Evolutionary conservation across 2,113 vertebrate genomes (phyloP), one percentile per base, ranked within the genome.

Genomic region (Nesogale talazaci): DNA sequence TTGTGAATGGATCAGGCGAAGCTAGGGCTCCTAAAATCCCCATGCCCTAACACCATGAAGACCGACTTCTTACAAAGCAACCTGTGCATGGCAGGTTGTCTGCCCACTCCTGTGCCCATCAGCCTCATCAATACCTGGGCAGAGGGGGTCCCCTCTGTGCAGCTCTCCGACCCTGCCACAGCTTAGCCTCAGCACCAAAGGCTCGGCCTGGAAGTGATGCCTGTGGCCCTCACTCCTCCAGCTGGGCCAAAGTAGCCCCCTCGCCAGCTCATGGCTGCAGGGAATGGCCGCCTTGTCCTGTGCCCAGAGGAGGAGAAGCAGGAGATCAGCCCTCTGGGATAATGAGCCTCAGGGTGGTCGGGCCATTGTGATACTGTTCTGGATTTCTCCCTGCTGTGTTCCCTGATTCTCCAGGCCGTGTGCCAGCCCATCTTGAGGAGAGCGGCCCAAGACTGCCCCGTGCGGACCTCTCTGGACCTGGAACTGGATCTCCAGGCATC

Each of bases 401-500:
- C 82, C 72, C 88, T 22, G 9, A 82, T 0, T 5, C 0, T 57
- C 2, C 96, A 98, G 98, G 94, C 98, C 0, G 92, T 98, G 29
- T 98, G 98, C 97, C 98, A 98, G 63, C 97, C 98, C 0, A 84
- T 96, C 75, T 84, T 96, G 82, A 94, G 97, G 31, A 96, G 98
- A 94, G 94, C 97, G 0, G 90, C 95, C 0, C 97, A 95, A 0
- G 98, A 98, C 29, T 88, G 97, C 84, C 97, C 98, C 0, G 52
- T n/a, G 0, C 97, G 98, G 46, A 99, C 98, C 0, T 99, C 98
- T 75, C 98, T 99, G 19, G 98, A 99, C 97, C 93, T 98, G 95
- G 98, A 99, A 97, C 97, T 99, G 98, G 98, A 99, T 84, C 98
- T 99, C 9, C 98, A 99, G 98, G 98, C 98, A 0, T 98, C 98